phyloP scores from a whole-genome alignment of 53 echinoderm and acorn worm species.

The Paracentrotus lividus region DNA sequence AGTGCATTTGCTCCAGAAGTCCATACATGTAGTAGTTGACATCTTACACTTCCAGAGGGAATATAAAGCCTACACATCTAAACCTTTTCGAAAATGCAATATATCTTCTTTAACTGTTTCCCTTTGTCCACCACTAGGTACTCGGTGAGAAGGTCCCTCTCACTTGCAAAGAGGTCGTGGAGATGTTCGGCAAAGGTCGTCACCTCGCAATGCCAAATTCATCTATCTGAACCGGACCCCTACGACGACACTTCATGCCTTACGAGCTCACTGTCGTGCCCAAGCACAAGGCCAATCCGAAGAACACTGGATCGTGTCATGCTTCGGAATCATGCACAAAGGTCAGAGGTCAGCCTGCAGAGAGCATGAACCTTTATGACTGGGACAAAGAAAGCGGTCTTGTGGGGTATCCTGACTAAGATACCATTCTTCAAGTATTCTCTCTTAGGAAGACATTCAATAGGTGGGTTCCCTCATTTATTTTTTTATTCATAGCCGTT shows the following conservation, averaged over 20 bases:
- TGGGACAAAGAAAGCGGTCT: slow-evolving; percentile 97
- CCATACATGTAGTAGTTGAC: no score
- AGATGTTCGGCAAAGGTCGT: slow-evolving; percentile 94
- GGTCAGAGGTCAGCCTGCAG: slow-evolving; percentile 89
- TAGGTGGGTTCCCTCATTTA: slow-evolving; percentile 73
- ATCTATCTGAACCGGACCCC: slow-evolving; percentile 89
- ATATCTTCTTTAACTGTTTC: background rate
- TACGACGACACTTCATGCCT: slow-evolving; percentile 88
- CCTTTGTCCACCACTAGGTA: slow-evolving; percentile 51
- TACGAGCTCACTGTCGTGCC: slow-evolving; percentile 91
- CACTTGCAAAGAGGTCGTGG: slow-evolving; percentile 97
- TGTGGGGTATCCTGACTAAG: slow-evolving; percentile 90
- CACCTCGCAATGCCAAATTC: slow-evolving; percentile 94
- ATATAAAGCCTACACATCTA: background rate
- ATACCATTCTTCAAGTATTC: slow-evolving; percentile 98
- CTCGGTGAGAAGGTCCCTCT: slow-evolving; percentile 63
- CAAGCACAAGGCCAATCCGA: slow-evolving; percentile 87
- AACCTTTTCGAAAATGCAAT: background rate
- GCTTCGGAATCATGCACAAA: slow-evolving; percentile 99
- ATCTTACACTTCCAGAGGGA: background rate
- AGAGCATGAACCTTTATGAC: slow-evolving; percentile 91
- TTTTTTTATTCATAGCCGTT: no score
- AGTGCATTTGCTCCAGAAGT: no score
- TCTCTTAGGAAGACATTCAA: slow-evolving; percentile 88
- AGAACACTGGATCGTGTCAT: slow-evolving; percentile 98